These are phyloP conservation scores for Craterocephalus amniculus DNA, from an alignment of 2,797 vertebrate species.

Conservation along the genomic window DNA sequence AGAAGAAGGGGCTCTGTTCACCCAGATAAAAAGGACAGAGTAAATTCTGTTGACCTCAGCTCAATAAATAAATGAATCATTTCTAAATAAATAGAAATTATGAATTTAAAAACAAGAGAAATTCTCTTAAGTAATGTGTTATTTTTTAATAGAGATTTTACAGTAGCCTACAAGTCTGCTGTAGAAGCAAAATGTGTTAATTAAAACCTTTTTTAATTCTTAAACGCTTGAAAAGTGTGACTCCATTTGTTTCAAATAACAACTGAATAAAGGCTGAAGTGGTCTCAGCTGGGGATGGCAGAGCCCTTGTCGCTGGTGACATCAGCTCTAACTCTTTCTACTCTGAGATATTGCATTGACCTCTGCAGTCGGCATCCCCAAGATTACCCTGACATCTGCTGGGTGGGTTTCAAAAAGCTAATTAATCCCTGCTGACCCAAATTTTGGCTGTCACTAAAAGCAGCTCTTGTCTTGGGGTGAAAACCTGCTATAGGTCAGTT, in stretches of 20 bases:
- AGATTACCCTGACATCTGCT: constrained; percentile 86
- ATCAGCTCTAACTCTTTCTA: constrained; percentile 64
- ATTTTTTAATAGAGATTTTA: not conserved
- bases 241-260: constrained; percentile 60
- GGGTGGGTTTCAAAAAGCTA: constrained; percentile 82
- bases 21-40: constrained; percentile 19
- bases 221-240: constrained; percentile 40
- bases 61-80: too few species aligned
- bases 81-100: too few species aligned
- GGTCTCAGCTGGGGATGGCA: constrained; percentile 53
- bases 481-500: constrained; percentile 66
- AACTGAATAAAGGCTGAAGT: constrained; percentile 43
- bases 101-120: too few species aligned
- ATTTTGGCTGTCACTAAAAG: constrained; percentile 76
- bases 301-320: constrained; percentile 52
- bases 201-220: constrained; percentile 15
- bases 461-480: constrained; percentile 63
- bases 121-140: not conserved
- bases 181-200: not conserved
- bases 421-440: constrained; percentile 85
- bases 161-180: not conserved
- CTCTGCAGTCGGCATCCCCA: constrained; percentile 73
- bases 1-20: constrained; percentile 21
- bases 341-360: constrained; percentile 82
- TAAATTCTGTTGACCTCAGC: not conserved